These are phyloP conservation scores for Chloromyia formosa DNA, from an alignment of 2,888 invertebrate species.

Conservation along the genomic window DNA sequence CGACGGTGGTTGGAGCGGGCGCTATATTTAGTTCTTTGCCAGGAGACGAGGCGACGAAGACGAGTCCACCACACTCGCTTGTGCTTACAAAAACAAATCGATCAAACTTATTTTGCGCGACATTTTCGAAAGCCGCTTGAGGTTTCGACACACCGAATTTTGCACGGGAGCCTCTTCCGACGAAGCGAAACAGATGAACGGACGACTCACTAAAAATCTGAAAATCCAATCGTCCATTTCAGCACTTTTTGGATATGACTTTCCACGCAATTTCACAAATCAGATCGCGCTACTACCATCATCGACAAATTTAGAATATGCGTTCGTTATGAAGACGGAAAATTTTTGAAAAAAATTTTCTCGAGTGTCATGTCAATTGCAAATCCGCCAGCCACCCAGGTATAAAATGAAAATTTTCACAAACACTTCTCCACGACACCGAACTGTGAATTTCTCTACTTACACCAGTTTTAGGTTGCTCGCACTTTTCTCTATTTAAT, in stretches of 20 bases:
- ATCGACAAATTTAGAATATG: constrained; percentile 39
- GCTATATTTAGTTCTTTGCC: too few species aligned
- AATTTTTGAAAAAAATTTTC: constrained; percentile 21
- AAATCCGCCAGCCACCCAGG: background rate
- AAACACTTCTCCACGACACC: constrained; percentile 12
- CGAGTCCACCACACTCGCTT: background rate
- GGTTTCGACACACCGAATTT: background rate
- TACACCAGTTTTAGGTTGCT: constrained; percentile 16
- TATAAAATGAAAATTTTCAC: constrained; percentile 1
- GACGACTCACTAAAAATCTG: background rate
- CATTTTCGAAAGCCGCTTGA: constrained; percentile 16
- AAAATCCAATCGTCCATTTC: too few species aligned
- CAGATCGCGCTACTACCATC: constrained; percentile 8
- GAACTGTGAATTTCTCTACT: constrained; percentile 7
- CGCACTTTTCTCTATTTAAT: background rate
- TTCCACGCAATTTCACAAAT: background rate
- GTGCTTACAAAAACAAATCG: constrained; percentile 48
- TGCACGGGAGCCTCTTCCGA: background rate
- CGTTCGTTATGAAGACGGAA: background rate
- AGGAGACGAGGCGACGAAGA: background rate
- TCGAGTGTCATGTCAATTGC: constrained; percentile 21
- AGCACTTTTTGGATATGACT: background rate
- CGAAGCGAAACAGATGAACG: background rate
- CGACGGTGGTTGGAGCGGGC: too few species aligned
- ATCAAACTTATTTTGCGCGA: constrained; percentile 49